These are phyloP conservation scores for Channa striata DNA, from an alignment of 2,797 vertebrate genomes.

Conservation along the genomic window DNA sequence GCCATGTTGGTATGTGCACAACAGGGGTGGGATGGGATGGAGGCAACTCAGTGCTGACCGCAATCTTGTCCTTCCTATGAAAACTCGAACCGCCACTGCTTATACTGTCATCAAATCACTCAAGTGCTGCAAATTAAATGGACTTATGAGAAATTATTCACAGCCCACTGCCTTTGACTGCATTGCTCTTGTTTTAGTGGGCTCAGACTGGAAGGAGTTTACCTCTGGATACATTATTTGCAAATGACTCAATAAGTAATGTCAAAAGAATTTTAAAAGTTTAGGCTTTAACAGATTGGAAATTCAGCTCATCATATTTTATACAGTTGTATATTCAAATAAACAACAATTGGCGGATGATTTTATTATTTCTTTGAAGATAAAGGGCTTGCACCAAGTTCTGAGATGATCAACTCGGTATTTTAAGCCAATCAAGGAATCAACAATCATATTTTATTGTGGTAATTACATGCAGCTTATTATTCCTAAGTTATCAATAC, in stretches of 20 bases:
- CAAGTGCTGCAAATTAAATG: conserved; percentile 57
- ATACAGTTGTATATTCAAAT: neutral
- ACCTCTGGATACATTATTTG: conserved; percentile 17
- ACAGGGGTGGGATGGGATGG: no score
- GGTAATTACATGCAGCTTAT: neutral
- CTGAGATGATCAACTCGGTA: neutral
- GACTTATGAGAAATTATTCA: conserved; percentile 44
- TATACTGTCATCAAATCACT: conserved; percentile 48
- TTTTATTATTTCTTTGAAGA: neutral
- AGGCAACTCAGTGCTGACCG: no score
- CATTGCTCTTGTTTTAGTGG: conserved; percentile 30
- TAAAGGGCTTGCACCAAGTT: neutral
- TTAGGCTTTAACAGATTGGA: no score
- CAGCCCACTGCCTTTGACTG: conserved; percentile 19
- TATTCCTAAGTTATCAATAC: neutral
- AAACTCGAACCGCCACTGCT: neutral
- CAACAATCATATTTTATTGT: neutral
- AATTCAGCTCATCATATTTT: neutral
- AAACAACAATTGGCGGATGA: neutral
- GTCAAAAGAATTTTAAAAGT: neutral
- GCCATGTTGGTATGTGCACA: no score
- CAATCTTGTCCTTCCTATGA: no score
- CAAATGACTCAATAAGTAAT: conserved; percentile 26
- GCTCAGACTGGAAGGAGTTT: conserved; percentile 10
- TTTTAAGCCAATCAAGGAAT: neutral